A percentile compares a stretch with the other conserved stretches of the same genome.
phyloP scores from a whole-genome alignment of 2,888 invertebrate genomes.

The Agelastica alni region DNA sequence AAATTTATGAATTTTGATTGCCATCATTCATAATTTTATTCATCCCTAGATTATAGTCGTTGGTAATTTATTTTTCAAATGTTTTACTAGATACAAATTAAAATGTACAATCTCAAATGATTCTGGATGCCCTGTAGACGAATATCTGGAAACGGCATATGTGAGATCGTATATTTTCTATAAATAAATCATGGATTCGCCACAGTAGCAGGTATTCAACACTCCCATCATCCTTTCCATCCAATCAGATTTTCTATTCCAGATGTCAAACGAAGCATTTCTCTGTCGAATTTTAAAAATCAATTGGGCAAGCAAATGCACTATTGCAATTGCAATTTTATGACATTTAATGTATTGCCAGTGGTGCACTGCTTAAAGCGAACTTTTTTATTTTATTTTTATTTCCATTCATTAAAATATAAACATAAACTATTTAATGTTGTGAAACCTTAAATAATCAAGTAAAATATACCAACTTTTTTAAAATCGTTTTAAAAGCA shows the following conservation, averaged over 20 bases:
- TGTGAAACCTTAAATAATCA: no score
- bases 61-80: no score
- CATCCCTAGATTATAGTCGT: no score
- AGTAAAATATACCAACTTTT: no score
- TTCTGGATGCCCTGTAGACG: not conserved
- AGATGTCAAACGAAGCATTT: conserved; percentile 12
- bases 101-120: no score
- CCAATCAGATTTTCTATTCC: conserved; percentile 15
- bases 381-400: no score
- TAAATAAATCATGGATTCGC: conserved; percentile 1
- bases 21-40: no score
- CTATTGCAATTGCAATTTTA: conserved; percentile 5
- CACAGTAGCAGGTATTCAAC: not conserved
- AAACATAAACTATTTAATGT: no score
- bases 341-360: conserved; percentile 9
- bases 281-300: conserved; percentile 12
- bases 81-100: no score
- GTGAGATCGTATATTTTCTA: not conserved
- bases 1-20: no score
- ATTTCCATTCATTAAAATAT: no score
- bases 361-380: not conserved
- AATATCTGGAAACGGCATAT: not conserved
- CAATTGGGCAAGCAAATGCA: conserved; percentile 9
- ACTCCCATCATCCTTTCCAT: not conserved
- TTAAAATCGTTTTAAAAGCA: no score